Base-by-base conservation (phyloP, 2,888 invertebrate species). In the Harpagoxenus sublaevis region DNA sequence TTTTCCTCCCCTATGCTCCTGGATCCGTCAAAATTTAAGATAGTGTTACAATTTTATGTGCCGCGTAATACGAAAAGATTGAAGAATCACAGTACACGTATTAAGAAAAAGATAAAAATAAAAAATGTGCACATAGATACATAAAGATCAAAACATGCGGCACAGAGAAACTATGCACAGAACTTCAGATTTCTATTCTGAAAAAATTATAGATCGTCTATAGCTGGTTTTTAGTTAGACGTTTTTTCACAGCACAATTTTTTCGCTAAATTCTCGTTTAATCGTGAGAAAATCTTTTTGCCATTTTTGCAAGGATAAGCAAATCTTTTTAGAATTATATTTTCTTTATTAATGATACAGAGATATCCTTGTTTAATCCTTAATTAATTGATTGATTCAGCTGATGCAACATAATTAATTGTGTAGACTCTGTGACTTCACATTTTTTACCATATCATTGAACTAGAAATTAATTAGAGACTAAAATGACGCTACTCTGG, bases 251-350 rank as follows among this genome's bases (percentile, higher is more conserved):
- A 75, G 71, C 84, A 73, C 87, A 83, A 86, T 86, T 88, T 81
- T 66, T 55, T 85, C 55, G 74, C 55, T 68, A 60, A 65, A 85
- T 86, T 68, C 74, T 88, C 85, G 71, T 88, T 89, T 85, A 84
- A 85, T 89, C 82, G 78, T 63, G 84, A 71, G 57, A 84, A 83
- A 42, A 66, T 83, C 83, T 88, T 66, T 84, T 86, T 84, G 85
- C 60, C 71, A 65, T 84, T 57, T 57, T 73, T 57, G 23, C 71
- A 23, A 15, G 48, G 23, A 15, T 55, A 53, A 53, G 12, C n/a
- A 39, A 35, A 51, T 10, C 3, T 35, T 55, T 51, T 55, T 71
- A 71, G 18, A 8, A 39, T 3, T 71, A 68, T 31, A 31, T 48
- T 68, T 68, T 48, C n/a, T 71, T 31, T 70, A 35, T 71, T 55